Conservation (phyloP, 2,888 invertebrate genomes). For the Cephus runcator region DNA sequence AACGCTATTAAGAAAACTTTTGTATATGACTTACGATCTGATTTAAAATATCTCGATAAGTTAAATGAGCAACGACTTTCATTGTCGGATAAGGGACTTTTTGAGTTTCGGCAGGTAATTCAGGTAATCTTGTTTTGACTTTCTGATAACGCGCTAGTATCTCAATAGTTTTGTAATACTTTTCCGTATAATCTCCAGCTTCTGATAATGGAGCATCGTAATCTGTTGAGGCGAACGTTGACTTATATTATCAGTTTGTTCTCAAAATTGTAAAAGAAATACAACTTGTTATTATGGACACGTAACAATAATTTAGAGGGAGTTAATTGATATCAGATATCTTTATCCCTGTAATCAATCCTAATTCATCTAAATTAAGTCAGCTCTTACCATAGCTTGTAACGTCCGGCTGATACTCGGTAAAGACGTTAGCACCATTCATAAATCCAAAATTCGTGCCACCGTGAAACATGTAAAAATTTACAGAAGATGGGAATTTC, state of each 20-base stretch:
- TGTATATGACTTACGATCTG: conserved; percentile 30
- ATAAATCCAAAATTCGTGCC: conserved; percentile 83
- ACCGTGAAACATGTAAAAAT: conserved; percentile 89
- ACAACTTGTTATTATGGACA: neutral
- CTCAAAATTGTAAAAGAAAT: neutral
- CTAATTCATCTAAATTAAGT: too few species aligned
- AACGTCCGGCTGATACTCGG: conserved; percentile 71
- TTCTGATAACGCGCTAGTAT: conserved; percentile 42
- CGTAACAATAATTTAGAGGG: neutral
- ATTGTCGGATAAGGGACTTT: conserved; percentile 56
- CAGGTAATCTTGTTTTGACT: conserved; percentile 53
- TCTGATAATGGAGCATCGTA: conserved; percentile 88
- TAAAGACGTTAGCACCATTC: conserved; percentile 49
- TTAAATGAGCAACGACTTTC: conserved; percentile 33
- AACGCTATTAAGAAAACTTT: neutral
- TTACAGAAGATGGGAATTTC: conserved; percentile 70
- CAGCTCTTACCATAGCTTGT: conserved; percentile 74
- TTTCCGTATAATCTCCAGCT: conserved; percentile 84
- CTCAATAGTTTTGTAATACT: conserved; percentile 69
- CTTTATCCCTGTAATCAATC: neutral
- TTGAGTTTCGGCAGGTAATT: conserved; percentile 48
- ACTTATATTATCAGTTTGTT: neutral
- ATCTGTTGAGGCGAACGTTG: conserved; percentile 54
- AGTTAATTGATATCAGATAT: neutral
- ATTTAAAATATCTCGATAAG: conserved; percentile 39